phyloP scores from a whole-genome alignment of 1,140 invertebrate species.

The Hormaphis cornu region DNA sequence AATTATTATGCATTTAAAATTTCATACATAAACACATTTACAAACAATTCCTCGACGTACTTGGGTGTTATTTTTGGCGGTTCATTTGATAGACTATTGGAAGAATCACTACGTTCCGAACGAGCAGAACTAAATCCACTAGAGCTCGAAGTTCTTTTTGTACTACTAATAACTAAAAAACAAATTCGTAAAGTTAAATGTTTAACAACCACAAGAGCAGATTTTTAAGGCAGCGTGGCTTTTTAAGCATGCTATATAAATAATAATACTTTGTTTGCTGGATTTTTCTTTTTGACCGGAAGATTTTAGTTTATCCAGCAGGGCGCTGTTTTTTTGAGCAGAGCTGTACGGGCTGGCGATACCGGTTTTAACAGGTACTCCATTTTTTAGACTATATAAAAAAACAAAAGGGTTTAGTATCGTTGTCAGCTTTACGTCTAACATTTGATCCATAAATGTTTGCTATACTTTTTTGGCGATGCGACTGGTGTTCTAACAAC shows the following conservation, averaged over 20 bases:
- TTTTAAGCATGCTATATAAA: too few relatives aligned
- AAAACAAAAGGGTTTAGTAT: too few relatives aligned
- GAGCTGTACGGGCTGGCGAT: conserved; percentile 27
- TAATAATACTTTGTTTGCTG: too few relatives aligned
- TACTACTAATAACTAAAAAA: conserved; percentile 45
- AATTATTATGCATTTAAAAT: not conserved
- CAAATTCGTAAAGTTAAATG: too few relatives aligned
- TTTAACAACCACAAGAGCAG: too few relatives aligned
- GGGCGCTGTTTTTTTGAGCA: conserved; percentile 20
- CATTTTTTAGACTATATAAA: too few relatives aligned
- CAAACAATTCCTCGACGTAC: not conserved
- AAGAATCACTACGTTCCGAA: conserved; percentile 70
- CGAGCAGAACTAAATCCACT: conserved; percentile 81
- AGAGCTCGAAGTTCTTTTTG: conserved; percentile 78
- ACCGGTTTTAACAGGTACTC: conserved; percentile 8
- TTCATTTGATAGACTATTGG: conserved; percentile 46
- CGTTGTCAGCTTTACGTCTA: too few relatives aligned
- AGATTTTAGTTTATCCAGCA: conserved; percentile 19
- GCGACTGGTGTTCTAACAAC: conserved; percentile 5
- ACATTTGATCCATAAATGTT: too few relatives aligned
- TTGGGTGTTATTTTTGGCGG: conserved; percentile 37
- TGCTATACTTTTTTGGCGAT: conserved; percentile 6
- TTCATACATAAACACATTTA: not conserved
- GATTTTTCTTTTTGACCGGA: conserved; percentile 15
- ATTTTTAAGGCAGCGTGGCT: too few relatives aligned